These are phyloP conservation scores for Tachysurus fulvidraco DNA, from an alignment of 2,113 vertebrate species.

Conservation along the genomic window DNA sequence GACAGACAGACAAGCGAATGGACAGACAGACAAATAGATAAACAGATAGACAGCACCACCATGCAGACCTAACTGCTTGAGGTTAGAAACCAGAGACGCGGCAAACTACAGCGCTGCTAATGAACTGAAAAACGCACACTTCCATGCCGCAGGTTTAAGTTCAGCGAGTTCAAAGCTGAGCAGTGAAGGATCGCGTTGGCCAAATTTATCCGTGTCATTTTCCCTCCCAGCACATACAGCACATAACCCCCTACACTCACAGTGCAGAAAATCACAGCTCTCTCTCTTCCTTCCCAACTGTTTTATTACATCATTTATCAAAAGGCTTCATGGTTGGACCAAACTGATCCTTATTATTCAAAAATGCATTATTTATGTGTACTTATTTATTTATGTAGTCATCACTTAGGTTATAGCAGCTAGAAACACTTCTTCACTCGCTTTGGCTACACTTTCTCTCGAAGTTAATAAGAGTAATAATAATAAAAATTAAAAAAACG, in stretches of 20 bases:
- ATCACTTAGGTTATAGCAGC: not conserved
- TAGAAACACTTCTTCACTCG: not conserved
- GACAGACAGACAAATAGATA: too few relatives aligned
- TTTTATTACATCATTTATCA: conserved; percentile 1
- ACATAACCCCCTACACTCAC: not conserved
- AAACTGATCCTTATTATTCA: not conserved
- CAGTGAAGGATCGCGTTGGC: not conserved
- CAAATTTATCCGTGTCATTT: not conserved
- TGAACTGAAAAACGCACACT: not conserved
- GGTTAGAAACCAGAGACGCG: not conserved
- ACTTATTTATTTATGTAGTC: conserved; percentile 4
- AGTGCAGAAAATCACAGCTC: not conserved
- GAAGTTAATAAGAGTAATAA: not conserved
- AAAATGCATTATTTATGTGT: not conserved
- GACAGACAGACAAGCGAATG: too few relatives aligned
- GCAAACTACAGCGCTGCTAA: not conserved
- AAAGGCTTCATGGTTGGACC: not conserved
- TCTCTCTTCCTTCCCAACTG: not conserved
- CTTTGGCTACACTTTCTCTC: not conserved
- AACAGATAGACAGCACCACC: not conserved
- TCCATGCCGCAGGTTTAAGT: not conserved
- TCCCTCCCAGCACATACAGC: not conserved
- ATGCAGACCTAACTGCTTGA: not conserved
- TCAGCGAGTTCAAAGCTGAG: not conserved
- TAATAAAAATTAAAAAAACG: not conserved